phyloP scores from a whole-genome alignment of 1,140 invertebrate genomes.

The Musca vetustissima region DNA sequence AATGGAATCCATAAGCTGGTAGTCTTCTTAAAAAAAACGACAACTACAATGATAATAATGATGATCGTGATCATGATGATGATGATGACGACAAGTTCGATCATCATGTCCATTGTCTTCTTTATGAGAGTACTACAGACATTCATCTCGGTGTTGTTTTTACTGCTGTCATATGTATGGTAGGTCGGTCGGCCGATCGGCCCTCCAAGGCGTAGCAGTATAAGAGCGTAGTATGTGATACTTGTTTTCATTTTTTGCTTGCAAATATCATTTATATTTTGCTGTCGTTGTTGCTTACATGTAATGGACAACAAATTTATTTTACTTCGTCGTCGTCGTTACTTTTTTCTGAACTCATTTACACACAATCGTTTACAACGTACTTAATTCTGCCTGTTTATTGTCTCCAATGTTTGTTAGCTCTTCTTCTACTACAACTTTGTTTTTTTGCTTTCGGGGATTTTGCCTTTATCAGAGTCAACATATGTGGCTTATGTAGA shows the following conservation, averaged over 20 bases:
- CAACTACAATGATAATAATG: neutral
- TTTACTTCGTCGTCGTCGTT: neutral
- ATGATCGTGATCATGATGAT: neutral
- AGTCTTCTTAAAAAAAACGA: neutral
- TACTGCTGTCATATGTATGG: no score
- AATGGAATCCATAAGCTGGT: constrained; percentile 6
- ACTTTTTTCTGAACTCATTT: constrained; percentile 6
- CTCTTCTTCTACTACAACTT: no score
- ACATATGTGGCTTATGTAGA: neutral
- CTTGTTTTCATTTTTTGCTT: neutral
- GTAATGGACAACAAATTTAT: no score
- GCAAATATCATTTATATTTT: no score
- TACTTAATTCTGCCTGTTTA: neutral
- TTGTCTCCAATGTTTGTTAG: neutral
- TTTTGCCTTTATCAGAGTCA: neutral
- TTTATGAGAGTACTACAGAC: no score
- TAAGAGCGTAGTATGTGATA: neutral
- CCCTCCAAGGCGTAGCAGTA: no score
- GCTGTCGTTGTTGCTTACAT: no score
- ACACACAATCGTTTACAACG: constrained; percentile 1
- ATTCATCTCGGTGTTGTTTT: no score
- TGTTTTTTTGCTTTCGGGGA: neutral
- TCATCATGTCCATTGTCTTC: no score
- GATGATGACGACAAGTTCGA: neutral
- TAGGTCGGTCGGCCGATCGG: no score